Evolutionary conservation across 2,797 vertebrate species (phyloP).

Genomic region (Percopsis omiscomaycus): DNA sequence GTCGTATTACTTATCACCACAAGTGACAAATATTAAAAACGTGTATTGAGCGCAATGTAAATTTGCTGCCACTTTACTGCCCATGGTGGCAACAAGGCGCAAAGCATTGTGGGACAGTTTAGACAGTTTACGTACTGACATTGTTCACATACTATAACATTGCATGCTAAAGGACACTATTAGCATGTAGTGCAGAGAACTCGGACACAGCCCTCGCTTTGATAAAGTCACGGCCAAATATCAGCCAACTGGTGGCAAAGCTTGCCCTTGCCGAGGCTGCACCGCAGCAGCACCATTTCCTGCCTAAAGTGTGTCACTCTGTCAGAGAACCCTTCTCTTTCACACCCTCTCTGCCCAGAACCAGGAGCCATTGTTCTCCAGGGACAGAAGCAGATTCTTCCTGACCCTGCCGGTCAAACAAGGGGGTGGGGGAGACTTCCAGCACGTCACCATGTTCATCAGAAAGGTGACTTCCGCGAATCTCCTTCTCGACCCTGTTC

Average conservation of each 20-base stretch:
- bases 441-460: slow-evolving; percentile 93
- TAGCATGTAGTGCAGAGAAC: too few species aligned
- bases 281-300: not conserved
- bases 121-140: too few species aligned
- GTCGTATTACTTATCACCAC: too few species aligned
- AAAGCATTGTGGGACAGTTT: too few species aligned
- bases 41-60: too few species aligned
- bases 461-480: slow-evolving; percentile 79
- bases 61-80: too few species aligned
- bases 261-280: not conserved
- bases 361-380: slow-evolving; percentile 83
- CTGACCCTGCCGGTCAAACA: slow-evolving; percentile 91
- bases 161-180: too few species aligned
- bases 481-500: not conserved
- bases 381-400: slow-evolving; percentile 86
- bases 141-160: too few species aligned
- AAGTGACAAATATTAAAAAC: too few species aligned
- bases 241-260: too few species aligned
- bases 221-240: not conserved
- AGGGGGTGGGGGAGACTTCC: slow-evolving; percentile 91
- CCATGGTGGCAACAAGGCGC: too few species aligned
- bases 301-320: slow-evolving; percentile 20
- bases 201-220: too few species aligned
- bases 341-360: slow-evolving; percentile 67
- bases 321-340: slow-evolving; percentile 2